Conservation (phyloP, 2,113 vertebrate species). For the Coreoperca whiteheadi region DNA sequence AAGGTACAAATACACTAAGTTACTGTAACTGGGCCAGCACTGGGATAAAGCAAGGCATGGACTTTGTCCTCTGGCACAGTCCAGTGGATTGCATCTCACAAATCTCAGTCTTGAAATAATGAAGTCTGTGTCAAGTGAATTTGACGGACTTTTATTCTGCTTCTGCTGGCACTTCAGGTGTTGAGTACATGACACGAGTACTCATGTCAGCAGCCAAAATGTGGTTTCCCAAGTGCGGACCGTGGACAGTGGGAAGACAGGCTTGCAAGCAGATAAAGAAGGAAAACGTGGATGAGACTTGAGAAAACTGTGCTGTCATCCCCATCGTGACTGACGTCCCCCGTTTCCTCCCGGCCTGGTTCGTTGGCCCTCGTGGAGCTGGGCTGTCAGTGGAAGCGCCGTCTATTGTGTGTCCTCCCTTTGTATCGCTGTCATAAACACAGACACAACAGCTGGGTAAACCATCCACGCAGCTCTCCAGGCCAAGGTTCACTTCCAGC, state of each 20-base stretch:
- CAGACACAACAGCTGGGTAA: constrained; percentile 63
- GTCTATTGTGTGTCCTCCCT: constrained; percentile 38
- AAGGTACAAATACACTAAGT: not conserved
- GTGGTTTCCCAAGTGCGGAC: not conserved
- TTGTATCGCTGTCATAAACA: constrained; percentile 45
- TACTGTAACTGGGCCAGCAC: not conserved
- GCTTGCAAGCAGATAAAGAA: constrained; percentile 13
- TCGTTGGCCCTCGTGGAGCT: constrained; percentile 20
- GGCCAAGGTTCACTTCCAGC: constrained; percentile 13
- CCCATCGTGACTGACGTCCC: constrained; percentile 14
- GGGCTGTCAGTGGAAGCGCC: constrained; percentile 31
- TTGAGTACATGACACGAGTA: too few relatives aligned
- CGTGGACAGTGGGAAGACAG: not conserved
- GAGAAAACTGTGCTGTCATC: constrained; percentile 14
- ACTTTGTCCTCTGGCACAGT: not conserved
- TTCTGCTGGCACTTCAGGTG: not conserved
- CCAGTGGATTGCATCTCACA: not conserved
- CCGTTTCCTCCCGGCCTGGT: not conserved
- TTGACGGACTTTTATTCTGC: not conserved
- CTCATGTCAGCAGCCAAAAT: constrained; percentile 1
- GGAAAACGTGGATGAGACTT: not conserved
- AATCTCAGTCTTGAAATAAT: not conserved
- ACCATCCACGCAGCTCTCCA: constrained; percentile 21
- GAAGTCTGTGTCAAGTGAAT: not conserved
- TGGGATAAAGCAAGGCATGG: not conserved